These are phyloP conservation scores for Petaurus breviceps DNA, from an alignment of 2,113 vertebrate species.

Conservation along the genomic window DNA sequence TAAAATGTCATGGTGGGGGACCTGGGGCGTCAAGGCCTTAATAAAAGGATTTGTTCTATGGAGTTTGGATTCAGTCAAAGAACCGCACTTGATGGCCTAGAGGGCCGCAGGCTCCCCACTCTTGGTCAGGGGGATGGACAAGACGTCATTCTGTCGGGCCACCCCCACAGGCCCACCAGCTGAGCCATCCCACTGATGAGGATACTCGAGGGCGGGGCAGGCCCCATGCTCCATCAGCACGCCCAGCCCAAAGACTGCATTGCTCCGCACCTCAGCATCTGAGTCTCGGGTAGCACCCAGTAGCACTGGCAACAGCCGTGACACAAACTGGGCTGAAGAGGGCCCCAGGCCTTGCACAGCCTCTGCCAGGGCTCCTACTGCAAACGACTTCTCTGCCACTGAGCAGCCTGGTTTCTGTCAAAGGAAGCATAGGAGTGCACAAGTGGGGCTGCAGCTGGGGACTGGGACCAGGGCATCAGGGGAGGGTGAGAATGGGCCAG, in stretches of 20 bases:
- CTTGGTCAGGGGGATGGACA: neutral
- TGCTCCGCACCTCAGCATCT: conserved; percentile 91
- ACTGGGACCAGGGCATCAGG: no score
- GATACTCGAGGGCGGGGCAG: conserved; percentile 84
- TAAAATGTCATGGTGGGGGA: no score
- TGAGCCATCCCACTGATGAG: conserved; percentile 9
- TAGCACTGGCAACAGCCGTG: conserved; percentile 87
- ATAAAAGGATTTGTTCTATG: no score
- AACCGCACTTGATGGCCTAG: no score
- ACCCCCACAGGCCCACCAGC: fast-evolving
- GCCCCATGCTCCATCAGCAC: conserved; percentile 89
- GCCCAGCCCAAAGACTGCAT: conserved; percentile 91
- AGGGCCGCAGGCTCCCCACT: neutral
- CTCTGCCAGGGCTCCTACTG: conserved; percentile 89
- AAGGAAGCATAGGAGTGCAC: neutral
- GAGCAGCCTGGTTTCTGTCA: conserved; percentile 89
- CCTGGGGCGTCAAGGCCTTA: no score
- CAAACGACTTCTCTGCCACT: conserved; percentile 91
- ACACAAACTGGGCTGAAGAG: conserved; percentile 82
- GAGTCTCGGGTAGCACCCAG: conserved; percentile 83
- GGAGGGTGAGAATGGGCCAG: neutral
- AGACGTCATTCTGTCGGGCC: neutral
- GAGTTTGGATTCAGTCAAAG: no score
- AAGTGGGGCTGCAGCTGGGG: fast-evolving
- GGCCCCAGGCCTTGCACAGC: conserved; percentile 85